These are phyloP conservation scores for Drosophila aff. DNA, from an alignment of 1,140 invertebrate species.

Conservation along the genomic window DNA sequence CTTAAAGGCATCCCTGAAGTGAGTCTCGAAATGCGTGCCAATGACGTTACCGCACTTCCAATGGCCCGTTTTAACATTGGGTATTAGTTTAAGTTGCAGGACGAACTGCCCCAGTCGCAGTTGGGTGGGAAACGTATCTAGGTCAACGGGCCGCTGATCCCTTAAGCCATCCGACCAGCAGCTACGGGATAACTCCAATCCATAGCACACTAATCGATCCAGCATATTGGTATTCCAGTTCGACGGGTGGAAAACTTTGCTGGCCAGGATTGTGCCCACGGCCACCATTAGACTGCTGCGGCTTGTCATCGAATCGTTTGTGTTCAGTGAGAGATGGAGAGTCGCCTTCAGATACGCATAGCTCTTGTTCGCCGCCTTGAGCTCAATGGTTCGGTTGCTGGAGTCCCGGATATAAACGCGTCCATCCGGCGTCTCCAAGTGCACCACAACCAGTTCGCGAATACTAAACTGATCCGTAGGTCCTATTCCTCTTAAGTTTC, in stretches of 20 bases:
- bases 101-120: conserved; percentile 71
- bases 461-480: conserved; percentile 48
- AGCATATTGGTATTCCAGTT: conserved; percentile 65
- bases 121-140: conserved; percentile 63
- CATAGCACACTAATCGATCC: conserved; percentile 72
- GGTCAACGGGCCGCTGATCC: conserved; percentile 32
- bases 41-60: conserved; percentile 44
- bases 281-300: conserved; percentile 67
- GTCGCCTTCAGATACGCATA: conserved; percentile 70
- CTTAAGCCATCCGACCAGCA: conserved; percentile 56
- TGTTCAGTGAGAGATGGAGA: conserved; percentile 59
- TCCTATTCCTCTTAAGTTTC: conserved; percentile 39
- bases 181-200: conserved; percentile 66
- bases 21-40: conserved; percentile 49
- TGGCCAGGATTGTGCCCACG: conserved; percentile 65
- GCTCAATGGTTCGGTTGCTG: conserved; percentile 40
- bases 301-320: conserved; percentile 38
- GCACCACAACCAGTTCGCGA: conserved; percentile 68
- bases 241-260: conserved; percentile 75
- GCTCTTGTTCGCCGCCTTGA: conserved; percentile 54
- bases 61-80: conserved; percentile 41
- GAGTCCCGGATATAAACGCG: conserved; percentile 47
- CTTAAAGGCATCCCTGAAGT: conserved; percentile 34
- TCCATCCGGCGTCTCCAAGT: conserved; percentile 63
- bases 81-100: conserved; percentile 42